Conservation (phyloP, 2,888 invertebrate genomes). For the Notodonta dromedarius region DNA sequence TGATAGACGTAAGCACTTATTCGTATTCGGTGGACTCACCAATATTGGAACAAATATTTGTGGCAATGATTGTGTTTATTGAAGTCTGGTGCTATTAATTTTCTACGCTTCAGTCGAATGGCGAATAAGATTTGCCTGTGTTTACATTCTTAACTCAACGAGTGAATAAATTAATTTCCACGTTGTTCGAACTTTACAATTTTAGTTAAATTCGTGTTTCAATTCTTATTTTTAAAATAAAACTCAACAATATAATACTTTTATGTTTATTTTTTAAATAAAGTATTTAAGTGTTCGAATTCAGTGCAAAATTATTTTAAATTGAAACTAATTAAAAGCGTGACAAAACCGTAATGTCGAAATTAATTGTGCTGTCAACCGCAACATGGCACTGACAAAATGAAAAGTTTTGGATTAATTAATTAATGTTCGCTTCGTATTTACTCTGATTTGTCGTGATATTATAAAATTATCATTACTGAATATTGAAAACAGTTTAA, state of each 20-base stretch:
- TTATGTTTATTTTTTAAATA: neutral
- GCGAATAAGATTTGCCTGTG: too few relatives aligned
- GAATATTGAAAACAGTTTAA: too few relatives aligned
- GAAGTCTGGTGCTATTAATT: too few relatives aligned
- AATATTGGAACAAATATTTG: slow-evolving; percentile 3
- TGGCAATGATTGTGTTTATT: neutral
- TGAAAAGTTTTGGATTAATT: neutral
- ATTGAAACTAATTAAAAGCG: slow-evolving; percentile 1
- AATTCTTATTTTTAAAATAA: too few relatives aligned
- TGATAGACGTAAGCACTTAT: too few relatives aligned
- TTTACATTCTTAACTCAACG: neutral
- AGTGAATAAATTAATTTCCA: neutral
- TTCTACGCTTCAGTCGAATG: too few relatives aligned
- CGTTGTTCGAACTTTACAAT: too few relatives aligned
- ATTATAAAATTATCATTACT: too few relatives aligned
- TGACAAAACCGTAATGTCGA: neutral
- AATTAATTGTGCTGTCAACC: slow-evolving; percentile 2
- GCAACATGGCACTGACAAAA: neutral
- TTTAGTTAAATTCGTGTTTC: too few relatives aligned
- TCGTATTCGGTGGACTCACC: neutral
- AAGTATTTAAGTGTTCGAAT: too few relatives aligned
- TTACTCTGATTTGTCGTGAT: neutral
- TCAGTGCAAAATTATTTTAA: neutral
- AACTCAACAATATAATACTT: too few relatives aligned
- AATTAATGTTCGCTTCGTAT: neutral